Conservation (phyloP, 1,140 invertebrate species). For the Caerostris darwini region DNA sequence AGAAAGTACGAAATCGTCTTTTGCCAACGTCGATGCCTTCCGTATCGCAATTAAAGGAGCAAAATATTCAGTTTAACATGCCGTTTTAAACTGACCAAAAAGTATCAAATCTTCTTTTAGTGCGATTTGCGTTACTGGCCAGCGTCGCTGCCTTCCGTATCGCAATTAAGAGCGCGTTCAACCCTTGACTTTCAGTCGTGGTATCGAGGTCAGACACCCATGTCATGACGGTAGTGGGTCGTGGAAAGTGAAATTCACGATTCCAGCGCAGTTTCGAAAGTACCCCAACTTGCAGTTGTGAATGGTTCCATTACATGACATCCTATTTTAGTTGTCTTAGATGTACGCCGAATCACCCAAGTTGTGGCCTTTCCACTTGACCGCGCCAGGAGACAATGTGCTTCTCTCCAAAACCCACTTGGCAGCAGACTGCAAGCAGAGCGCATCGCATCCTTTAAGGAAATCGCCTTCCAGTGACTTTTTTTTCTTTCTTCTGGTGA, state of each 20-base stretch:
- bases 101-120: too few relatives aligned
- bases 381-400: not conserved
- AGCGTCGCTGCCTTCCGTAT: not conserved
- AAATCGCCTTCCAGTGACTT: conserved; percentile 3
- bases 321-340: not conserved
- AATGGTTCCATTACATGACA: not conserved
- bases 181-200: conserved; percentile 35
- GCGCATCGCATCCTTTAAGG: conserved; percentile 11
- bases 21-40: not conserved
- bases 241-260: conserved; percentile 36
- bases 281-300: not conserved
- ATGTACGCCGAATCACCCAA: not conserved
- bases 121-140: too few relatives aligned
- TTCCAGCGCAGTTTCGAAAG: conserved; percentile 35
- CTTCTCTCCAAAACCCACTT: not conserved
- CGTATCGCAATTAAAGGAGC: conserved; percentile 33
- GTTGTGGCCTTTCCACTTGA: conserved; percentile 22
- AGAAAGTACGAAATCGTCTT: too few relatives aligned
- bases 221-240: conserved; percentile 20
- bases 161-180: conserved; percentile 29
- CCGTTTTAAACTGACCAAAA: too few relatives aligned
- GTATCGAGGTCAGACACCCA: conserved; percentile 25
- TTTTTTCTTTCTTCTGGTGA: not conserved
- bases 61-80: too few relatives aligned
- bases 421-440: not conserved